Evolutionary conservation across 2,888 invertebrate genomes (phyloP), one percentile per base, ranked within the genome.

Genomic region (Troglohyphantes excavatus): DNA sequence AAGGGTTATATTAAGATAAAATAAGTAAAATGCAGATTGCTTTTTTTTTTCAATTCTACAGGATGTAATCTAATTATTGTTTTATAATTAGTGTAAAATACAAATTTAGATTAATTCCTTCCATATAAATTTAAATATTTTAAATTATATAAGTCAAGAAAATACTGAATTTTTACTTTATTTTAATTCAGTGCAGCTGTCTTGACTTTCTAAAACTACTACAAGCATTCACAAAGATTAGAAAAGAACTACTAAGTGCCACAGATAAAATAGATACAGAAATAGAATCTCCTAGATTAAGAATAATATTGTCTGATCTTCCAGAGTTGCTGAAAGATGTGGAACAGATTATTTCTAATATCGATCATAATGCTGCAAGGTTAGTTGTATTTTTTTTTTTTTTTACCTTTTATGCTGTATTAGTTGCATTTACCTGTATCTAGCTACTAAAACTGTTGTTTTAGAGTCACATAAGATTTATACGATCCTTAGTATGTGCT

Each of bases 301-400:
- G 86, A 61, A 43, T 90, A 17, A 84, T 92, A 11, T 67, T 93
- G 3, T 91, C 92, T 17, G 91, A 92, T 33, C 84, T 91, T 67
- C 27, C 91, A n/a, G 68, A 90, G 11, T 86, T 91, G 9, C 81
- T 92, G 26, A 27, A 88, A 29, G 88, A 89, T 81, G 87, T 92
- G 0, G 90, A 91, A 11, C 63, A 53, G 39, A 92, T 91, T 75
- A 29, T 91, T 11, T 61, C 53, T 7, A 92, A 92, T 78, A 88
- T 93, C 13, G 88, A 92, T 76, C 90, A 88, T 39, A 92, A 92
- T 59, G 93, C 93, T 86, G 93, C 93, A 33, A 93, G 91, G 94
- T 94, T 91, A 91, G 91, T 82, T 89, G n/a, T 1, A n/a, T 17
- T 53, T 0, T 0, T 53, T 59, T n/a, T 67, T 3, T 76, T 43